Conservation (phyloP, 2,888 invertebrate genomes). For the Tuberolachnus salignus region DNA sequence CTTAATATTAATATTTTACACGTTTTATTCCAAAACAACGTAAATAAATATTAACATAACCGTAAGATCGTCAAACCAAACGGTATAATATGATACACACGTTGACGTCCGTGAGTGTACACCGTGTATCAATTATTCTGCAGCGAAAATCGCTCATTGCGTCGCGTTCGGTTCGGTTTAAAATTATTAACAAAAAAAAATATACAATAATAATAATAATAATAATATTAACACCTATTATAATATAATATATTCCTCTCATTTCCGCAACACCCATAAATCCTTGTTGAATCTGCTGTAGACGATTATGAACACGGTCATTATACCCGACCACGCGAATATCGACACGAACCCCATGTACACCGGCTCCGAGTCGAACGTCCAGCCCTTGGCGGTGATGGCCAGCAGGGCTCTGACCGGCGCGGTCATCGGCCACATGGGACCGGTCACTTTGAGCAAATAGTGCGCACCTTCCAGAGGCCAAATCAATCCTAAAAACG, state of each 20-base stretch:
- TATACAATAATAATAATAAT: no score
- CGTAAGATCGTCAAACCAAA: no score
- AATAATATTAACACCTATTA: background rate
- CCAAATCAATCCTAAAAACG: conserved; percentile 53
- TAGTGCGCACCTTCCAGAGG: conserved; percentile 56
- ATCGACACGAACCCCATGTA: conserved; percentile 41
- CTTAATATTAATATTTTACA: no score
- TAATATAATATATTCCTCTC: no score
- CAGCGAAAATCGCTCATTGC: no score
- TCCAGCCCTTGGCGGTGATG: conserved; percentile 54
- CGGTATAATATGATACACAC: no score
- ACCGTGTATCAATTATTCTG: no score
- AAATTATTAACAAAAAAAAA: no score
- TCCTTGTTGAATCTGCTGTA: conserved; percentile 34
- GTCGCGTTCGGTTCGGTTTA: no score
- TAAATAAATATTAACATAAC: no score
- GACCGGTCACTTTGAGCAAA: conserved; percentile 13
- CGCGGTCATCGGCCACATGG: conserved; percentile 42
- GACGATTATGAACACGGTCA: conserved; percentile 20
- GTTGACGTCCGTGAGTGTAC: no score
- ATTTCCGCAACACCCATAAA: conserved; percentile 38
- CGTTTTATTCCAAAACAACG: no score
- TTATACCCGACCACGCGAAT: conserved; percentile 34
- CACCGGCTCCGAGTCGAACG: conserved; percentile 32
- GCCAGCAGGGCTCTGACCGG: conserved; percentile 50